These are phyloP conservation scores for Agrochola circellaris DNA, from an alignment of 2,888 invertebrate genomes.

Conservation along the genomic window DNA sequence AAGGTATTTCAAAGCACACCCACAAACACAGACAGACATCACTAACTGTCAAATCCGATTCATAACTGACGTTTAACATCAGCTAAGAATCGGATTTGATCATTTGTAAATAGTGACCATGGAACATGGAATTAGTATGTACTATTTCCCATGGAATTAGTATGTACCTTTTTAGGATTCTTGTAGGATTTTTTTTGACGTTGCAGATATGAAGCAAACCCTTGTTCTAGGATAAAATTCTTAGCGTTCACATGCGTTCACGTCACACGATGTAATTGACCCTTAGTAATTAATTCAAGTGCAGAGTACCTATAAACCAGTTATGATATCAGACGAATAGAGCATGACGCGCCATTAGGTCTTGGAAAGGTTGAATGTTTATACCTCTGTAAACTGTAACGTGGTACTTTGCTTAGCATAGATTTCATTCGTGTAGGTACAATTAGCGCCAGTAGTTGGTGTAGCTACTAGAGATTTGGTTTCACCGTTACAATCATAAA, in stretches of 20 bases:
- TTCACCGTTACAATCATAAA: constrained; percentile 30
- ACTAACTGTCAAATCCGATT: too few species aligned
- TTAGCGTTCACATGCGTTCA: not conserved
- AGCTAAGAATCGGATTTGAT: not conserved
- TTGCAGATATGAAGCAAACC: not conserved
- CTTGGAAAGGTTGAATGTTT: constrained; percentile 6
- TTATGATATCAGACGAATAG: constrained; percentile 41
- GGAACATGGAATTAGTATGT: too few species aligned
- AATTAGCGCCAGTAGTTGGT: constrained; percentile 16
- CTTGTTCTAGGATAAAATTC: not conserved
- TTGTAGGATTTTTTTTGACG: not conserved
- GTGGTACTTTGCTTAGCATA: constrained; percentile 5
- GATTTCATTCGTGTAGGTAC: constrained; percentile 18
- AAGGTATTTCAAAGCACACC: not conserved
- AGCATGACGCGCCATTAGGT: constrained; percentile 27
- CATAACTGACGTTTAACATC: not conserved
- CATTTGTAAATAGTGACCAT: not conserved
- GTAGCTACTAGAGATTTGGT: constrained; percentile 9
- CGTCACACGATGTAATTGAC: constrained; percentile 23
- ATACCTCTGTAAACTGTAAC: not conserved
- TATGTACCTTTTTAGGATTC: too few species aligned
- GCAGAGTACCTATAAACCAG: constrained; percentile 38
- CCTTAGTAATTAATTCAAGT: constrained; percentile 40
- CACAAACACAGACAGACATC: too few species aligned
- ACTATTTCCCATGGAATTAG: too few species aligned